Conservation (phyloP, 2,113 vertebrate species). For the Microtus montanus region DNA sequence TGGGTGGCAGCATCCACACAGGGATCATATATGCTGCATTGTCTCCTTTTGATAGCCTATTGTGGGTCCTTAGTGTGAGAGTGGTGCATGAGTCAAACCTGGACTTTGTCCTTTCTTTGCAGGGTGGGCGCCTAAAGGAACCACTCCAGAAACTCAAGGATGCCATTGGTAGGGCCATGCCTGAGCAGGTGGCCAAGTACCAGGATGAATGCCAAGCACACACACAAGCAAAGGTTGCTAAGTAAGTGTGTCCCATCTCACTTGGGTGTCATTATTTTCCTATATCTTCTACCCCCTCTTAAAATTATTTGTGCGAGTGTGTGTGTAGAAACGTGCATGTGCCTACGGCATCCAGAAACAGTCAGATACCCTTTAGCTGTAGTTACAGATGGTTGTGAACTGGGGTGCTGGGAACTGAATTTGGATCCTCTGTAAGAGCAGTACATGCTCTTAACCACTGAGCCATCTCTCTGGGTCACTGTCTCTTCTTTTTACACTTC, state of each 20-base stretch:
- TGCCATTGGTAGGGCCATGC: conserved; percentile 92
- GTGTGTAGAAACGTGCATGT: neutral
- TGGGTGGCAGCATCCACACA: conserved; percentile 69
- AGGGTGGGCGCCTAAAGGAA: conserved; percentile 88
- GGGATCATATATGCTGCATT: rapidly evolving
- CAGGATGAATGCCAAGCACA: conserved; percentile 90
- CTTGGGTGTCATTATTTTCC: rapidly evolving
- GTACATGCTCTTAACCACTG: neutral
- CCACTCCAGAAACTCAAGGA: conserved; percentile 92
- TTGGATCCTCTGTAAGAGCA: neutral
- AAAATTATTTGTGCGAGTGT: neutral
- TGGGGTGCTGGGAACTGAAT: neutral
- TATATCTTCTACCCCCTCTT: neutral
- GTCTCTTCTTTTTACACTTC: neutral
- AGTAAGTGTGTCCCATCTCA: conserved; percentile 82
- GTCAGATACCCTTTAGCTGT: neutral
- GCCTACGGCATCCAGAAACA: neutral
- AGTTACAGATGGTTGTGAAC: neutral
- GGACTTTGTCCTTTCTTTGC: conserved; percentile 37
- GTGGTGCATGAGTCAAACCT: rapidly evolving
- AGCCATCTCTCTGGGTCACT: neutral
- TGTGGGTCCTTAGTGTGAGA: neutral
- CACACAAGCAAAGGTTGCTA: conserved; percentile 90
- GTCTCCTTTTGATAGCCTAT: rapidly evolving
- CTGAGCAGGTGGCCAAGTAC: conserved; percentile 93